phyloP scores from a whole-genome alignment of 2,113 vertebrate genomes.

The Delphinus delphis region DNA sequence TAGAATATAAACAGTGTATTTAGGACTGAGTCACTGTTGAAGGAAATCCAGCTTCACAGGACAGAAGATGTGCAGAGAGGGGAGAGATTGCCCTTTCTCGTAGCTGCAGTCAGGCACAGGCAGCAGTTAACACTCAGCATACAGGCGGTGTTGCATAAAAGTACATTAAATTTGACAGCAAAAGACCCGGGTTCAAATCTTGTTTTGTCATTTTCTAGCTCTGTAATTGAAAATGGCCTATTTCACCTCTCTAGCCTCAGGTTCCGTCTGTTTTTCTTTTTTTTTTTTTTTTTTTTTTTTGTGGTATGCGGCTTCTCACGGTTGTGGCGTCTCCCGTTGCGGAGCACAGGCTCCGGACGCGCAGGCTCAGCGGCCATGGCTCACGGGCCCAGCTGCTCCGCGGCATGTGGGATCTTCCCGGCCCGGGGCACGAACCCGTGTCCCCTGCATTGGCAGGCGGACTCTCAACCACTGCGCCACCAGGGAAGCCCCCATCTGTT shows the following conservation, averaged over 20 bases:
- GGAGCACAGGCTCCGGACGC: no score
- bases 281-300: neutral
- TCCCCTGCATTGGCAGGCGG: no score
- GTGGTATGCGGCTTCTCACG: no score
- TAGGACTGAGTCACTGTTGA: neutral
- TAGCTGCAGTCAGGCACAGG: neutral
- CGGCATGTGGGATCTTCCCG: no score
- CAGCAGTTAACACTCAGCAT: no score
- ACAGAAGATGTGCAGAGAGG: neutral
- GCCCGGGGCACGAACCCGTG: no score
- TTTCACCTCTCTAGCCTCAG: constrained; percentile 5
- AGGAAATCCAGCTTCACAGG: neutral
- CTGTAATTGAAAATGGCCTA: neutral
- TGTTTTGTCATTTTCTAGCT: neutral
- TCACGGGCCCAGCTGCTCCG: no score
- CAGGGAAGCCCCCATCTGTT: no score
- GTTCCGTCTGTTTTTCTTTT: neutral
- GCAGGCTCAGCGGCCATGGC: no score
- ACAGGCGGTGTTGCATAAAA: neutral
- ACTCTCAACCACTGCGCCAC: no score
- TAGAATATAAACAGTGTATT: neutral
- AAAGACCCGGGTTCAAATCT: neutral
- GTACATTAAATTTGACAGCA: neutral
- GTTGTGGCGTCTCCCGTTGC: no score
- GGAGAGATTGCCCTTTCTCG: fast-evolving